Conservation (phyloP, 2,797 vertebrate species). For the Orestias chungarensis region DNA sequence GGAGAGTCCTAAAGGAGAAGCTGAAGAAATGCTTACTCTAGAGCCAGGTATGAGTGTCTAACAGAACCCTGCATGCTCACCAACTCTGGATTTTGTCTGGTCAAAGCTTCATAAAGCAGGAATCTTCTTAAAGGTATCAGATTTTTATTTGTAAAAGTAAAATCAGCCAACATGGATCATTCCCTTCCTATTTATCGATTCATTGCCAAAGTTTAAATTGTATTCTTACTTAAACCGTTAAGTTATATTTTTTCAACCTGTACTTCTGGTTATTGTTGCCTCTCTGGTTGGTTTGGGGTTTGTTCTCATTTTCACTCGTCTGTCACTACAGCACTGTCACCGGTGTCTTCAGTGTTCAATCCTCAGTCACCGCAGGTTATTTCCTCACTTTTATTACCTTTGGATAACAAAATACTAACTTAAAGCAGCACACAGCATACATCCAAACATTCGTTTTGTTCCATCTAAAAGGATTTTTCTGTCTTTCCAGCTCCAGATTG, state of each 20-base stretch:
- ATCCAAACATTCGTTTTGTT: not conserved
- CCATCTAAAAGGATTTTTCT: not conserved
- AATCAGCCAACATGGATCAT: not conserved
- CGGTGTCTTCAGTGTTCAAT: constrained; percentile 46
- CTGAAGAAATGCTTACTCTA: constrained; percentile 36
- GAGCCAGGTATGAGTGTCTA: constrained; percentile 45
- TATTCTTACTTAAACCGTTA: not conserved
- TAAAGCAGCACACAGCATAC: not conserved
- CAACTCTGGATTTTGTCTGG: not conserved
- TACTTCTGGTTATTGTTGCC: constrained; percentile 2
- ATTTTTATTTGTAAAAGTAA: not conserved
- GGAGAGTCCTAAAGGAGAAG: constrained; percentile 70
- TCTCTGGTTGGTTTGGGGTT: not conserved
- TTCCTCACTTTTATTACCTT: constrained; percentile 10
- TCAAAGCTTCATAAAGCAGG: not conserved
- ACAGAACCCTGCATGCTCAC: constrained; percentile 17
- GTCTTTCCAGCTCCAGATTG: constrained; percentile 51
- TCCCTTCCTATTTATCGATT: not conserved
- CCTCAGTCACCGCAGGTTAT: constrained; percentile 70
- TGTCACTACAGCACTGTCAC: constrained; percentile 59
- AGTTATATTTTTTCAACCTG: not conserved
- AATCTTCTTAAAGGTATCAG: not conserved
- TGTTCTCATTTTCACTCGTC: constrained; percentile 20
- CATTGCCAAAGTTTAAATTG: not conserved
- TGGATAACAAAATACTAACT: not conserved